Base-by-base conservation (phyloP, 2,888 invertebrate genomes). In the Romanomermis culicivorax region DNA sequence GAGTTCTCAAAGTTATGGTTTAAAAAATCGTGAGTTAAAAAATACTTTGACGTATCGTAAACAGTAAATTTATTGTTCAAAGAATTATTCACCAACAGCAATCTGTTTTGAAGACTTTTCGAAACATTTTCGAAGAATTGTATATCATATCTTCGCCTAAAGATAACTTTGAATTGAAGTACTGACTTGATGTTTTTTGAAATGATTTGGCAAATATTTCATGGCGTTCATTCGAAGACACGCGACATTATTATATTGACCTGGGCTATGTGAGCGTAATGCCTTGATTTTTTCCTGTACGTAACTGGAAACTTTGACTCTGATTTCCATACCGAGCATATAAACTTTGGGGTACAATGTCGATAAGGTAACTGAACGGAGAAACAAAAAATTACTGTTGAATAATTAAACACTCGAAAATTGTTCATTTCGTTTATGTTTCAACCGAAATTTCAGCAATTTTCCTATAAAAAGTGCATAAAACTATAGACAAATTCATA, bases 171-270 rank as follows among this genome's bases (percentile, higher is more conserved):
- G n/a, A n/a, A n/a, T n/a, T n/a, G n/a, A n/a, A n/a, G n/a, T n/a
- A n/a, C 53, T 42, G 72, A 83, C 85, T 77, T 89, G 95, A 59
- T 83, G 86, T 74, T 93, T 95, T 55, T 75, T 71, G 68, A 99
- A 97, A 72, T 83, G 97, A 71, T 97, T 95, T 1, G 95, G 93
- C 63, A 99, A 77, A 76, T 93, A 93, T 72, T 95, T 97, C 95
- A 99, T 97, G 1, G 95, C 95, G 76, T 97, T 97, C 17, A 86
- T 82, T 60, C 97, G 77, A 51, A 97, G 73, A 62, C 95, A 93
- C 43, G 91, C 88, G 63, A 97, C 81, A 72, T 99, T 99, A 66
- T 81, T 78, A 71, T 86, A 95, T 60, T 80, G 71, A 1, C 80
- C 80, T 1, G 80, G 78, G 70, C 83, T 69, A 61, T 84, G 79